Conservation (phyloP, 2,888 invertebrate species). For the Drosophila helvetica region DNA sequence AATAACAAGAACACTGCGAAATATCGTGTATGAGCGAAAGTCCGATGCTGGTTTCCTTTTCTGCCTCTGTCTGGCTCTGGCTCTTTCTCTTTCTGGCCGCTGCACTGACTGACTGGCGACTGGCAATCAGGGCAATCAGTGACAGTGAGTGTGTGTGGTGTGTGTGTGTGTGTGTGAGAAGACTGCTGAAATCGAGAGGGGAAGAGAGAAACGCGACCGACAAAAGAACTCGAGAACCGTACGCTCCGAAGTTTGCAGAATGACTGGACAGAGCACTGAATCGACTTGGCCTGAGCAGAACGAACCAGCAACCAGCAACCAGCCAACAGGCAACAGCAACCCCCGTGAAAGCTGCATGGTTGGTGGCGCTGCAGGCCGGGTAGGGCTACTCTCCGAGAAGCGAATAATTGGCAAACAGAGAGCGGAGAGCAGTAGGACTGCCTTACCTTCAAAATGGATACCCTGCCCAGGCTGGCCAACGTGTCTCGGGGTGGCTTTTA, state of each 20-base stretch:
- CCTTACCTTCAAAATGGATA: background rate
- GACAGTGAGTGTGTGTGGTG: slow-evolving; percentile 9
- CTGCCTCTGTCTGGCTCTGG: slow-evolving; percentile 35
- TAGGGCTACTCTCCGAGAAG: background rate
- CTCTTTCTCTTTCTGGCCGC: slow-evolving; percentile 27
- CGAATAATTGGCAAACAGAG: background rate
- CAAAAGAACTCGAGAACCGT: slow-evolving; percentile 71
- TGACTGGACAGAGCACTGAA: slow-evolving; percentile 66
- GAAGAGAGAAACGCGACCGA: slow-evolving; percentile 67
- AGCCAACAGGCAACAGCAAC: slow-evolving; percentile 38
- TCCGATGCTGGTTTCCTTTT: slow-evolving; percentile 17
- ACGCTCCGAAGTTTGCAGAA: slow-evolving; percentile 80
- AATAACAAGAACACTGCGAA: slow-evolving; percentile 28
- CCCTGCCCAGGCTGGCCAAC: background rate
- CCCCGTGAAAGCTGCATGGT: slow-evolving; percentile 59
- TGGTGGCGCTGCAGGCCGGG: background rate
- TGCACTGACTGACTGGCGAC: background rate
- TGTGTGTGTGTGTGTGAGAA: slow-evolving; percentile 68
- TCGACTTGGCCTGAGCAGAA: background rate
- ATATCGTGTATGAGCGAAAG: slow-evolving; percentile 42
- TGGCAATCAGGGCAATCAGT: background rate
- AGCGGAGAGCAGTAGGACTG: background rate
- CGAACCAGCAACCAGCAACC: no score
- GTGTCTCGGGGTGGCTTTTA: slow-evolving; percentile 48
- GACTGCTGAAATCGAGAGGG: slow-evolving; percentile 64